Base-by-base conservation (phyloP, 1,140 invertebrate species). In the Anastatus disparis region DNA sequence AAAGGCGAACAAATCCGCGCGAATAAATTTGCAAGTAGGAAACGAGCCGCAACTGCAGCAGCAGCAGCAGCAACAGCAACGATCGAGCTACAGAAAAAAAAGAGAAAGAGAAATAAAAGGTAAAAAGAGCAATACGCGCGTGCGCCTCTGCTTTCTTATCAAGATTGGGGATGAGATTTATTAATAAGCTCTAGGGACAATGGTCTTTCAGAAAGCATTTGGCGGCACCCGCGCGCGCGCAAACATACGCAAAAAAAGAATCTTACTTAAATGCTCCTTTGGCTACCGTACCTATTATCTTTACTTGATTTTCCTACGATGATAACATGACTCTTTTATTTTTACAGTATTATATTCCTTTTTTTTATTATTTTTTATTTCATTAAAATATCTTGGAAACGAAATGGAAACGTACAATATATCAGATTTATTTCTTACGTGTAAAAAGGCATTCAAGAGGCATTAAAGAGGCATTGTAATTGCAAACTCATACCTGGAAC, bases 1-100 rank as follows among this genome's bases (percentile, higher is more conserved):
- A 69, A 69, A 69, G 56, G 56, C 38, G 22, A 42, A 52, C 66
- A 69, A 69, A 69, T 69, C 56, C 44, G 67, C 38, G 46, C 22
- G 58, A 63, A 70, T 70, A 63, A 70, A 70, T 70, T 70, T 70
- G 50, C 59, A 46, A 63, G 68, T 63, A 56, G 68, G 40, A 63
- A 56, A 63, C 67, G 35, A 42, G 35, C 52, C 15, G 56, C 10
- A 31, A 10, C 10, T 13, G n/a, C n/a, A n/a, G n/a, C n/a, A n/a
- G n/a, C n/a, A n/a, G n/a, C n/a, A n/a, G n/a, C n/a, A n/a, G n/a
- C n/a, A n/a, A n/a, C n/a, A 1, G 38, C 27, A 29, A 24, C 40
- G 26, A 63, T 63, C 29, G 61, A 63, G 46, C 26, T 0, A 62
- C n/a, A 17, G 2, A 35, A 24, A 10, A 22, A n/a, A 40, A 3